A percentile compares a stretch with the other conserved stretches of the same genome.
These are phyloP conservation scores for Leptinotarsa undecemlineata DNA, from an alignment of 1,140 invertebrate genomes.

Conservation along the genomic window DNA sequence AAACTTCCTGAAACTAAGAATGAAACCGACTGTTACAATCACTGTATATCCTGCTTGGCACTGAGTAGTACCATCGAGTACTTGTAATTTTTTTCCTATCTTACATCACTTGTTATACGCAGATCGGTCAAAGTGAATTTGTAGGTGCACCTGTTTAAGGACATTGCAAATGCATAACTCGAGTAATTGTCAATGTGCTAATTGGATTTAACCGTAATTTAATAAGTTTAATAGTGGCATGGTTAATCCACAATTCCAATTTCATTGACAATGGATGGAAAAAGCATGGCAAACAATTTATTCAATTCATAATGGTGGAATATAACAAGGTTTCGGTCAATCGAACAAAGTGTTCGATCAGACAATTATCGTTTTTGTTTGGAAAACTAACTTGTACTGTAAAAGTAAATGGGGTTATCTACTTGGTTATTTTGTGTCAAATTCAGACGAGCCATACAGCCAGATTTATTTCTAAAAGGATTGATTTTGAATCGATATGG, in stretches of 20 bases:
- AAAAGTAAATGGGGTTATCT: too few relatives aligned
- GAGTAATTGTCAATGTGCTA: not conserved
- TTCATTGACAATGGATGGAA: too few relatives aligned
- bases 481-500: too few relatives aligned
- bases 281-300: too few relatives aligned
- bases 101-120: not conserved
- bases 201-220: not conserved
- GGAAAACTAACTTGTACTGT: too few relatives aligned
- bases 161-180: not conserved
- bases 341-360: too few relatives aligned
- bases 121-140: not conserved
- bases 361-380: too few relatives aligned
- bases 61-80: not conserved
- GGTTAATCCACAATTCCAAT: not conserved
- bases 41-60: conserved; percentile 3
- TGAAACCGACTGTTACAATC: not conserved
- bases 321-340: too few relatives aligned
- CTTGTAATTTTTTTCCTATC: not conserved
- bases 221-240: not conserved
- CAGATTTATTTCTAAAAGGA: too few relatives aligned
- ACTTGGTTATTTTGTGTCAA: too few relatives aligned
- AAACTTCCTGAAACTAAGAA: not conserved
- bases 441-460: too few relatives aligned
- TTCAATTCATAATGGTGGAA: too few relatives aligned
- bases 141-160: conserved; percentile 4